These are phyloP conservation scores for Brachyhypopomus gauderio DNA, from an alignment of 2,113 vertebrate genomes.

Conservation along the genomic window DNA sequence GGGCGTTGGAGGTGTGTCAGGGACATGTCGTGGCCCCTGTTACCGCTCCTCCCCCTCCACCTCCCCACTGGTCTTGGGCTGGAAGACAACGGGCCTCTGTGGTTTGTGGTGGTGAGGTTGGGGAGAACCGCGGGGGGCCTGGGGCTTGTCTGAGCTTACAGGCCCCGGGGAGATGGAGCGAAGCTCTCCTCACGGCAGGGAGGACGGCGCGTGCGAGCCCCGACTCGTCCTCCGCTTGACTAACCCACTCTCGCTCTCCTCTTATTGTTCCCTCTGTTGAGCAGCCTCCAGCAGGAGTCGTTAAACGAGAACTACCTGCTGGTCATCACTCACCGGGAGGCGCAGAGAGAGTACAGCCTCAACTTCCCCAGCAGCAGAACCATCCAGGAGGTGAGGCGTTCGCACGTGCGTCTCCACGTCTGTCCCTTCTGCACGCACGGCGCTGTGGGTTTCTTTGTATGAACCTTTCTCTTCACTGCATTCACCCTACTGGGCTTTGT, in stretches of 20 bases:
- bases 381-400: constrained; percentile 92
- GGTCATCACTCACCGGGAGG: constrained; percentile 95
- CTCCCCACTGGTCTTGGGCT: constrained; percentile 68
- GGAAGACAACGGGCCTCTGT: constrained; percentile 18
- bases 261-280: constrained; percentile 31
- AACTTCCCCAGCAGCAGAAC: constrained; percentile 98
- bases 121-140: constrained; percentile 56
- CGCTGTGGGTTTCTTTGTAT: background rate
- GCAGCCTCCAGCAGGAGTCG: constrained; percentile 92
- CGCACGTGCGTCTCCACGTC: constrained; percentile 34
- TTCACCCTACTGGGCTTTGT: constrained; percentile 8
- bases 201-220: constrained; percentile 81
- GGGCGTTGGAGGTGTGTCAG: constrained; percentile 14
- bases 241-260: constrained; percentile 56
- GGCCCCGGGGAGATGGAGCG: constrained; percentile 63
- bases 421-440: background rate
- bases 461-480: background rate
- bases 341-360: constrained; percentile 98
- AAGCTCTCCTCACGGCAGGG: constrained; percentile 69
- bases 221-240: constrained; percentile 85
- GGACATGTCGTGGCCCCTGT: constrained; percentile 31
- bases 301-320: constrained; percentile 99
- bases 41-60: constrained; percentile 56
- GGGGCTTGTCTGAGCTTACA: constrained; percentile 54
- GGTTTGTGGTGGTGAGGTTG: constrained; percentile 14